A percentile compares a stretch with the other conserved stretches of the same genome.
phyloP scores from a whole-genome alignment of 2,113 vertebrate species.

The Neodontobutis hainanensis region DNA sequence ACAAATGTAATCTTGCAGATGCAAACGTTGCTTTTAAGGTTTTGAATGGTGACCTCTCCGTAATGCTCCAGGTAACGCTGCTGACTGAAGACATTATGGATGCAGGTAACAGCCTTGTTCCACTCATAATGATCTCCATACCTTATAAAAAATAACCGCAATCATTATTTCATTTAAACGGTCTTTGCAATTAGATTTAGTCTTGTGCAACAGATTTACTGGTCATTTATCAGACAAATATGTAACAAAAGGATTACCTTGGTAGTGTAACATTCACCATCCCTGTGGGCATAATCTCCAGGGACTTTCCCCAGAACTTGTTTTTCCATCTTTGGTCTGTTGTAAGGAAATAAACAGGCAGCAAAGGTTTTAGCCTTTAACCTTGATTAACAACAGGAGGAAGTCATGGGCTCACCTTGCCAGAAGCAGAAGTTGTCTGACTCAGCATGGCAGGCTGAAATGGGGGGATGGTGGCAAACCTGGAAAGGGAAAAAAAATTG shows the following conservation, averaged over 20 bases:
- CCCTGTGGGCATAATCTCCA: slow-evolving; percentile 90
- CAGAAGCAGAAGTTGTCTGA: slow-evolving; percentile 90
- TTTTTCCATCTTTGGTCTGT: slow-evolving; percentile 94
- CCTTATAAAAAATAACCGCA: slow-evolving; percentile 61
- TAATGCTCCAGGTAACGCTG: slow-evolving; percentile 94
- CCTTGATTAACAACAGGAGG: background rate
- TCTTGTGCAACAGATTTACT: background rate
- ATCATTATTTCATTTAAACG: background rate
- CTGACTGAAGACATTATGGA: slow-evolving; percentile 91
- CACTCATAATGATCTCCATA: slow-evolving; percentile 92
- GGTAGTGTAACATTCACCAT: slow-evolving; percentile 87
- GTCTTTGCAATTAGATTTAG: background rate
- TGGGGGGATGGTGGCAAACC: slow-evolving; percentile 91
- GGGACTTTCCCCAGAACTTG: slow-evolving; percentile 95
- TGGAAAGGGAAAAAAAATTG: slow-evolving; percentile 36
- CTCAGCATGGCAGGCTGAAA: slow-evolving; percentile 89
- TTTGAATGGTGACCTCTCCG: slow-evolving; percentile 88
- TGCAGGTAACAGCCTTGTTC: slow-evolving; percentile 94
- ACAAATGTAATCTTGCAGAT: slow-evolving; percentile 92
- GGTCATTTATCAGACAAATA: background rate
- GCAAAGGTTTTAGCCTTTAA: background rate
- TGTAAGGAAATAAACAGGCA: background rate
- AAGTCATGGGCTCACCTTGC: slow-evolving; percentile 82
- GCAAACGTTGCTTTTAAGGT: slow-evolving; percentile 82
- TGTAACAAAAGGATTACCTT: slow-evolving; percentile 69